Conservation (phyloP, 2,888 invertebrate genomes). For the Neelides folsomi region DNA sequence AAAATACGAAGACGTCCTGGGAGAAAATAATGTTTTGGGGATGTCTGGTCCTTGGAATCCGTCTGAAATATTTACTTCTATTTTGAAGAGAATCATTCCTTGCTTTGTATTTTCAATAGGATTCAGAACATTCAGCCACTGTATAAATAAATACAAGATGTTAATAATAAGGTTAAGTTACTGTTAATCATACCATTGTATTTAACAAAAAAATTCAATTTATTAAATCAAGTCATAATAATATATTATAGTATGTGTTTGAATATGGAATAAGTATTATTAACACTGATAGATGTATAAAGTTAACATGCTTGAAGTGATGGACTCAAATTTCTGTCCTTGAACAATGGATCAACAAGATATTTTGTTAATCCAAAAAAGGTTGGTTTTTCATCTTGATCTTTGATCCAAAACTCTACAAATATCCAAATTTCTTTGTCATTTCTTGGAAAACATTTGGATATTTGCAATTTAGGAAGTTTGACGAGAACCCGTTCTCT, state of each 20-base stretch:
- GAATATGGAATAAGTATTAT: too few species aligned
- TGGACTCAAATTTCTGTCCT: constrained; percentile 10
- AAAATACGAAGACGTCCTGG: too few species aligned
- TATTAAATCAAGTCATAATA: too few species aligned
- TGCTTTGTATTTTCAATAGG: constrained; percentile 8
- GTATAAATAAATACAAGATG: background rate
- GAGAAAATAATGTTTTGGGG: too few species aligned
- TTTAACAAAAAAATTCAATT: too few species aligned
- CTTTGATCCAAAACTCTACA: constrained; percentile 13
- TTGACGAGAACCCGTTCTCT: background rate
- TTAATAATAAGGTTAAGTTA: background rate
- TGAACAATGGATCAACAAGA: constrained; percentile 12
- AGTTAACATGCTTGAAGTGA: constrained; percentile 10
- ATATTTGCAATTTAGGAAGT: constrained; percentile 13
- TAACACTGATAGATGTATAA: too few species aligned
- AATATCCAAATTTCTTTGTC: constrained; percentile 12
- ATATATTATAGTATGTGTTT: too few species aligned
- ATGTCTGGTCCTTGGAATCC: too few species aligned
- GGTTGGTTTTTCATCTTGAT: background rate
- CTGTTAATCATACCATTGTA: too few species aligned
- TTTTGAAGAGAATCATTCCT: constrained; percentile 12
- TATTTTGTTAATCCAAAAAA: constrained; percentile 14
- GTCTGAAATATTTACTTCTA: constrained; percentile 7
- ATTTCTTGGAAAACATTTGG: constrained; percentile 11
- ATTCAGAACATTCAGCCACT: constrained; percentile 15